Conservation (phyloP, 2,113 vertebrate species). For the Ornithorhynchus anatinus region DNA sequence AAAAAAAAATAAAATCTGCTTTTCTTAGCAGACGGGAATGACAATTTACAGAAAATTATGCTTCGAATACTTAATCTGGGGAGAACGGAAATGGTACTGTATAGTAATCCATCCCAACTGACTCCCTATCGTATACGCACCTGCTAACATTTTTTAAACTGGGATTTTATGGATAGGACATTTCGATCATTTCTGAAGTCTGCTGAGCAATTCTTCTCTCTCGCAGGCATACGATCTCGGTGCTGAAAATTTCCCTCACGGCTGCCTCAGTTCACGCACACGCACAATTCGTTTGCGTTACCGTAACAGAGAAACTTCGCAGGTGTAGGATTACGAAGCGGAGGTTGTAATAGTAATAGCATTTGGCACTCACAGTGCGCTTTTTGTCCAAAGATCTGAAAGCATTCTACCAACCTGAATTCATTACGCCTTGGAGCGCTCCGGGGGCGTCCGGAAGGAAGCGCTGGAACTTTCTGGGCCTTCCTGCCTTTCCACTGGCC, state of each 20-base stretch:
- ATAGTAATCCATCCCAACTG: slow-evolving; percentile 33
- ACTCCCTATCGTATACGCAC: slow-evolving; percentile 44
- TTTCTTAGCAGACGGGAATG: slow-evolving; percentile 41
- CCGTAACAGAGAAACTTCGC: slow-evolving; percentile 13
- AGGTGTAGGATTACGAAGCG: slow-evolving; percentile 25
- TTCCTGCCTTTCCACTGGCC: no score
- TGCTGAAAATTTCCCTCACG: slow-evolving; percentile 43
- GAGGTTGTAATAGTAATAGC: slow-evolving; percentile 13
- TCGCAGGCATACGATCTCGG: slow-evolving; percentile 44
- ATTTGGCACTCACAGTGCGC: slow-evolving; percentile 24
- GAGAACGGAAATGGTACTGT: slow-evolving; percentile 36
- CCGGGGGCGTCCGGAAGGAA: no score
- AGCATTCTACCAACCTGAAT: neutral
- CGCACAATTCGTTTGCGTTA: neutral
- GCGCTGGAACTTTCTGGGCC: no score
- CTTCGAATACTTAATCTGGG: slow-evolving; percentile 24
- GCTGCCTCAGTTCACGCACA: neutral
- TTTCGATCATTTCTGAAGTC: slow-evolving; percentile 50
- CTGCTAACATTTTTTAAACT: slow-evolving; percentile 55
- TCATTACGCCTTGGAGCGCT: no score
- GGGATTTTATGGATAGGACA: slow-evolving; percentile 49
- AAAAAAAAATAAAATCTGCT: no score
- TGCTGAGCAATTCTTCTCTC: slow-evolving; percentile 40
- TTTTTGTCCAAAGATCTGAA: neutral
- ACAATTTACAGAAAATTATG: slow-evolving; percentile 40